phyloP scores from a whole-genome alignment of 2,113 vertebrate species.

The Callipepla squamata region DNA sequence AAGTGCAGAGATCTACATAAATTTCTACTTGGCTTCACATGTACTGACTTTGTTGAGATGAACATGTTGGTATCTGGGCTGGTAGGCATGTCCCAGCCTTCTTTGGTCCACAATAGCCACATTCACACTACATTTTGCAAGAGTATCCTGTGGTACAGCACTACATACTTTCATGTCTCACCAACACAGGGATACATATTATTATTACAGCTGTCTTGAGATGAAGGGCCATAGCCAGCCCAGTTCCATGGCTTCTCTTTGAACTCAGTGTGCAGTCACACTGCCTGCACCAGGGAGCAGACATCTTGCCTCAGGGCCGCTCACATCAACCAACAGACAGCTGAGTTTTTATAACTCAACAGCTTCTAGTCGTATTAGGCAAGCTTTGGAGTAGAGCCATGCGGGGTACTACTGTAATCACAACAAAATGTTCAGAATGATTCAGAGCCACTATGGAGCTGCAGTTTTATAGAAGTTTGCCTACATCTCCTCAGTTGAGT shows the following conservation, averaged over 20 bases:
- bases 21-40: neutral
- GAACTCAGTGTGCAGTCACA: neutral
- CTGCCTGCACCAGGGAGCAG: neutral
- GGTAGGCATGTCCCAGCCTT: neutral
- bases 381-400: neutral
- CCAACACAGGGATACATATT: neutral
- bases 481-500: neutral
- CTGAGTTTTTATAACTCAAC: neutral
- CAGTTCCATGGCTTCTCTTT: neutral
- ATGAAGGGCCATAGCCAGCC: neutral
- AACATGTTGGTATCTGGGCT: neutral
- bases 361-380: neutral
- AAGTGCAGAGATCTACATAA: neutral
- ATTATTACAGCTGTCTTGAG: neutral
- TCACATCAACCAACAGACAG: neutral
- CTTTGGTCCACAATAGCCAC: neutral
- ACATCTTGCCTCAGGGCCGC: neutral
- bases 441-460: neutral
- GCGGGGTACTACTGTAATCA: neutral
- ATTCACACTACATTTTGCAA: constrained; percentile 8
- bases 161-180: neutral
- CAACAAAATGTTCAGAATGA: neutral
- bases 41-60: neutral
- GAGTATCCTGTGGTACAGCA: neutral
- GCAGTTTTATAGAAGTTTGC: neutral